phyloP scores from a whole-genome alignment of 2,113 vertebrate genomes.

The Muscicapa adusta region DNA sequence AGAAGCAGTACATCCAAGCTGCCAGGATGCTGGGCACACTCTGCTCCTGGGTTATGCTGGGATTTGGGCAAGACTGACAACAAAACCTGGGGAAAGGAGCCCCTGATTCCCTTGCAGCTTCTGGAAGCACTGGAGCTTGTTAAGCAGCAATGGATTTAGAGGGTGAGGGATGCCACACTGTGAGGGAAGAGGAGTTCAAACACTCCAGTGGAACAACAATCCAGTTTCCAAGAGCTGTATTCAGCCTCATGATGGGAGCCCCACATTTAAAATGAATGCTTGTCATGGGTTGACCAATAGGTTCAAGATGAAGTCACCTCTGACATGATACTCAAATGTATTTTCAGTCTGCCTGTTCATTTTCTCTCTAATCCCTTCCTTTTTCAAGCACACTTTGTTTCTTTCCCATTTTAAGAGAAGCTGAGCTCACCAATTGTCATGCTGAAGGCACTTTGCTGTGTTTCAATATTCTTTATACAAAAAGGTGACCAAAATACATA shows the following conservation, averaged over 20 bases:
- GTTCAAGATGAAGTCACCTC: background rate
- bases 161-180: background rate
- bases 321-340: background rate
- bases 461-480: background rate
- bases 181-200: background rate
- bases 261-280: background rate
- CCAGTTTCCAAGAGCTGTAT: background rate
- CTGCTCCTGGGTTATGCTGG: background rate
- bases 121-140: background rate
- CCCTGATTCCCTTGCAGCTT: background rate
- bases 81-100: background rate
- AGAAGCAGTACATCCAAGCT: background rate
- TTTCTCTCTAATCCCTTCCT: background rate
- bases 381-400: background rate
- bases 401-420: background rate
- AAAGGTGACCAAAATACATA: background rate
- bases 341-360: background rate
- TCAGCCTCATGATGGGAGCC: background rate
- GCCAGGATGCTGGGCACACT: fast-evolving
- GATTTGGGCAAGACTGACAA: background rate
- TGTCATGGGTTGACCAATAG: background rate
- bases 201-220: background rate
- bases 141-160: background rate
- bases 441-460: background rate
- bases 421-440: background rate